phyloP scores from a whole-genome alignment of 2,113 vertebrate genomes.

The Pachycephala philippinensis region DNA sequence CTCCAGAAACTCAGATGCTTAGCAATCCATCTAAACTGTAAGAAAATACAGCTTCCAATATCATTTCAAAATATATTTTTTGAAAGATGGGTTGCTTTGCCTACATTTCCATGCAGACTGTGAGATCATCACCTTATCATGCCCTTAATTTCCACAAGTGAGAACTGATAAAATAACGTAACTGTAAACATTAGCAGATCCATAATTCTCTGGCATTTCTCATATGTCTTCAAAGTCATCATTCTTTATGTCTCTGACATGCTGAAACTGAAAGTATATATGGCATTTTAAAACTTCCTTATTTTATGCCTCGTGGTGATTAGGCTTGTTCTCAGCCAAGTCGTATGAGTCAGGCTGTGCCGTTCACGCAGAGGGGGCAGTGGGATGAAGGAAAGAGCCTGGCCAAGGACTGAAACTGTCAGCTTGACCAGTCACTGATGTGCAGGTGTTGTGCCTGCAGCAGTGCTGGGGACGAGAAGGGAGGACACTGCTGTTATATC shows the following conservation, averaged over 20 bases:
- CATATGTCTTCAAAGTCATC: background rate
- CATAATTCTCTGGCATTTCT: background rate
- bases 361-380: background rate
- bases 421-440: background rate
- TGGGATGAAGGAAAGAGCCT: background rate
- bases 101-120: background rate
- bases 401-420: background rate
- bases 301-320: background rate
- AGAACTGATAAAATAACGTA: background rate
- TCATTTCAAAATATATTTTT: background rate
- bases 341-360: background rate
- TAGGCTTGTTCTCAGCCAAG: background rate
- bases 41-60: background rate
- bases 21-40: background rate
- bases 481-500: background rate
- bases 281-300: background rate
- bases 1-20: background rate
- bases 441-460: background rate
- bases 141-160: background rate
- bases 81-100: background rate
- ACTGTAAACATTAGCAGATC: background rate
- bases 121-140: background rate
- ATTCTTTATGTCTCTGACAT: background rate
- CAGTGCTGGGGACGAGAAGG: background rate
- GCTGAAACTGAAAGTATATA: background rate